Base-by-base conservation (phyloP, 2,113 vertebrate species). In the Eublepharis macularius region DNA sequence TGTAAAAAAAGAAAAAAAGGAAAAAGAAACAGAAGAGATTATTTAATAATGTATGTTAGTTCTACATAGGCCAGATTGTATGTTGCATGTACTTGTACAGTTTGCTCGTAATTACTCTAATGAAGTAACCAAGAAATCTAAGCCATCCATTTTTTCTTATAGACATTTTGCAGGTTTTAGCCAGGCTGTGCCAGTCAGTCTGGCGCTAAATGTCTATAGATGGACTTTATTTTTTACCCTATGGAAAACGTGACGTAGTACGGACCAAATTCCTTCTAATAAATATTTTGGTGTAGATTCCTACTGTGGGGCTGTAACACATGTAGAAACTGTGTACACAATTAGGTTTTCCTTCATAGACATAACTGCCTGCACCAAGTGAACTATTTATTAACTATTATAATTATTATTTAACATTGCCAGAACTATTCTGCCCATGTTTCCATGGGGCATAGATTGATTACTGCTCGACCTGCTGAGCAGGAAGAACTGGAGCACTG, bases 71-170 rank as follows among this genome's bases (percentile, higher is more conserved):
- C 97, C 97, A 96, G 97, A 98, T 98, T 98, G 98, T 99, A 97
- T 98, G 98, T 99, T 98, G 98, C 98, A 99, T 99, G 98, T 98
- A 97, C 96, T 97, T 99, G 98, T 99, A 99, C 98, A 99, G 97
- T 98, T 99, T 99, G 98, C 98, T 99, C 94, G 98, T 98, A 98
- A 97, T 97, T 97, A 98, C 96, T 97, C 96, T 98, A 97, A 97
- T 93, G 95, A 98, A 97, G 96, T 98, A 98, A 97, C 95, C 96
- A 97, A 98, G 97, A 98, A 98, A 97, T 97, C 94, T 96, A 99
- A 99, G 98, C 98, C 98, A 99, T 99, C 98, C 97, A 96, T 98
- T 97, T 97, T 80, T 97, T 96, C 95, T 94, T 96, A 95, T 96
- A 97, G 97, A 96, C 97, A 97, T 98, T 96, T 95, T 96, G 94